These are phyloP conservation scores for Haliclona indistincta DNA, from an alignment of 37 sponge, comb jelly and placozoan genomes.

Conservation along the genomic window DNA sequence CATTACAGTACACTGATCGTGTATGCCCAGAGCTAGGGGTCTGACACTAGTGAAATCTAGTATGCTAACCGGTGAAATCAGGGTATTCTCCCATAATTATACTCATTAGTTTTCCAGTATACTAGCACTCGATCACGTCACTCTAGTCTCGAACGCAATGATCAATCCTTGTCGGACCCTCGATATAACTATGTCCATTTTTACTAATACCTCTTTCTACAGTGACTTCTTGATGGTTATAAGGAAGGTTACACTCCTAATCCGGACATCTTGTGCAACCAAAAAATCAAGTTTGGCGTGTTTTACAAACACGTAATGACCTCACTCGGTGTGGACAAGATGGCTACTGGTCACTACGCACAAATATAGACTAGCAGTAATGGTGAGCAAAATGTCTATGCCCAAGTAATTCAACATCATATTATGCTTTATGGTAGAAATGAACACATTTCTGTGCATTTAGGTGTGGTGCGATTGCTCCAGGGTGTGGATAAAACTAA, in stretches of 20 bases:
- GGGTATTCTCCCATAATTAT: no score
- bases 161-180: background rate
- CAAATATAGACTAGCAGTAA: background rate
- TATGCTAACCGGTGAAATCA: background rate
- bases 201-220: background rate
- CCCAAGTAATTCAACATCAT: no score
- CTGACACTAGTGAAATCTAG: background rate
- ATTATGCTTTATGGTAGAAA: background rate
- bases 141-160: no score
- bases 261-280: no score
- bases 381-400: background rate
- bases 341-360: no score
- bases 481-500: no score
- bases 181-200: background rate
- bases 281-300: no score
- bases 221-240: constrained; percentile 46
- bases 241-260: constrained; percentile 51
- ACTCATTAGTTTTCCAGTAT: background rate
- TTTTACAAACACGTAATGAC: no score
- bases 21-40: no score
- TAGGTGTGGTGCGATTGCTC: constrained; percentile 35
- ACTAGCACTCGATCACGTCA: background rate
- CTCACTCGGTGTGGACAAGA: no score
- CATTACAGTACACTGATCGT: no score
- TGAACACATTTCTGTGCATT: background rate